Percentiles rank a stretch among this genome's conserved stretches.
phyloP scores from a whole-genome alignment of 2,113 vertebrate species.

The Platycercus adscitus region DNA sequence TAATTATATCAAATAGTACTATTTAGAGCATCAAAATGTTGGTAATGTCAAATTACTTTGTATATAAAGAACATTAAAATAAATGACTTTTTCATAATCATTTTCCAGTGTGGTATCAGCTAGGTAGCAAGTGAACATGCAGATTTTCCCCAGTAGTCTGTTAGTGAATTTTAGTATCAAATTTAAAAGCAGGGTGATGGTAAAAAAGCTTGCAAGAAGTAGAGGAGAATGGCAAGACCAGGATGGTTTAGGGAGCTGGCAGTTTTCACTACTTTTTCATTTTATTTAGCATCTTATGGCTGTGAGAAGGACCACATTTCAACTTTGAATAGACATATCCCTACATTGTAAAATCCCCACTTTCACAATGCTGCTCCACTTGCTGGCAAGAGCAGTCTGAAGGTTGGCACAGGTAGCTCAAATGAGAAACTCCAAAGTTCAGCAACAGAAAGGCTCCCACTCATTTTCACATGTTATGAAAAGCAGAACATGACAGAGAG shows the following conservation, averaged over 20 bases:
- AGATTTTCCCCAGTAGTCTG: not conserved
- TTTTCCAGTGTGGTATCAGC: slow-evolving; percentile 25
- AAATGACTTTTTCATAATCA: slow-evolving; percentile 41
- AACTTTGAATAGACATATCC: not conserved
- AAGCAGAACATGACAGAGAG: not conserved
- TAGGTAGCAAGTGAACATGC: not conserved
- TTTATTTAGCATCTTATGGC: not conserved
- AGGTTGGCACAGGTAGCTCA: not conserved
- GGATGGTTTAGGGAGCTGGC: not conserved
- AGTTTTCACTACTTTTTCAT: not conserved
- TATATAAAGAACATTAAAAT: slow-evolving; percentile 61
- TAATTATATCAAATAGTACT: slow-evolving; percentile 62
- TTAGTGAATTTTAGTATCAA: not conserved
- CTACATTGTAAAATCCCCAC: not conserved
- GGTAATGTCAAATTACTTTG: slow-evolving; percentile 46
- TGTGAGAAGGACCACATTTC: not conserved
- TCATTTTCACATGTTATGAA: not conserved
- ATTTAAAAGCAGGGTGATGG: not conserved
- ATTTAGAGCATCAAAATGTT: slow-evolving; percentile 32
- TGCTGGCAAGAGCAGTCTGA: not conserved
- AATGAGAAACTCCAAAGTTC: slow-evolving; percentile 23
- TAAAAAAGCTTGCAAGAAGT: not conserved
- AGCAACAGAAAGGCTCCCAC: slow-evolving; percentile 15
- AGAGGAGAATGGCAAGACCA: not conserved
- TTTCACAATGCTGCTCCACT: not conserved